phyloP scores from a whole-genome alignment of 2,797 vertebrate genomes.

The Prunella strophiata region DNA sequence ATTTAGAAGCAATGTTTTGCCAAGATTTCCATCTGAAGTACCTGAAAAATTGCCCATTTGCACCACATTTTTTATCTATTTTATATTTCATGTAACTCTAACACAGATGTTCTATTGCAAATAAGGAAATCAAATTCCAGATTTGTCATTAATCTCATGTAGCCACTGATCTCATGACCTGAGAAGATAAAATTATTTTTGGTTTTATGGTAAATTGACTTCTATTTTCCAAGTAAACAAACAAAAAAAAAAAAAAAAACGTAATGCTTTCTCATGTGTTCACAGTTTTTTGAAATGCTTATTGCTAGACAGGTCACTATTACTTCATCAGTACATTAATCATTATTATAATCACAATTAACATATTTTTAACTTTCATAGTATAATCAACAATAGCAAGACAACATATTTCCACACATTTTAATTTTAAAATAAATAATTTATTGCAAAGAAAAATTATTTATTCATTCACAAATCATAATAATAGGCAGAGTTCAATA shows the following conservation, averaged over 20 bases:
- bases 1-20: neutral
- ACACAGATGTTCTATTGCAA: neutral
- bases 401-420: neutral
- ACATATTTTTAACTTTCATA: neutral
- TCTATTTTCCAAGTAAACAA: neutral
- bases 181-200: neutral
- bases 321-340: neutral
- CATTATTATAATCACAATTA: neutral
- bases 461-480: neutral
- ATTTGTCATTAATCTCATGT: neutral
- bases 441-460: neutral
- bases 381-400: neutral
- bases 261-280: neutral
- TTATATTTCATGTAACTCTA: neutral
- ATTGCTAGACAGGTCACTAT: neutral
- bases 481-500: neutral
- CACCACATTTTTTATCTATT: rapidly evolving
- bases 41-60: neutral
- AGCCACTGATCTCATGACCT: neutral
- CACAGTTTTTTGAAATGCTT: neutral
- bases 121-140: neutral
- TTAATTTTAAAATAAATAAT: neutral
- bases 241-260: neutral
- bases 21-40: neutral
- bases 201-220: neutral